Evolutionary conservation across 92 coral and sea anemone species (phyloP).

Genomic region (Diadumene lineata): DNA sequence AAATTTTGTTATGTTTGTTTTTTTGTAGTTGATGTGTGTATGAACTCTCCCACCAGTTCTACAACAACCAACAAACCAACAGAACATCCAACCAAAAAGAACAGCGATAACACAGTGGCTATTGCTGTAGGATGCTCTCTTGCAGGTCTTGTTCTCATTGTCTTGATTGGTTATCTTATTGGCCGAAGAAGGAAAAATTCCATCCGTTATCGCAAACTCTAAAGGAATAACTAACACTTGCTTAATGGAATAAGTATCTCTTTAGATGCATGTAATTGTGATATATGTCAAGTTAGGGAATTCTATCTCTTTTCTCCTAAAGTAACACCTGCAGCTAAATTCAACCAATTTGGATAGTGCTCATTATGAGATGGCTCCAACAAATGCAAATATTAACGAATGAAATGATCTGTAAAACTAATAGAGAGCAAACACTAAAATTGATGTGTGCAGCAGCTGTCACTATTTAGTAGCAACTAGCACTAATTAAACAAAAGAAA

Average conservation of each 20-base stretch:
- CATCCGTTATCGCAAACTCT: conserved; percentile 75
- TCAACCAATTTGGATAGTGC: no score
- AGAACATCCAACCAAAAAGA: not conserved
- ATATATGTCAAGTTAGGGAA: no score
- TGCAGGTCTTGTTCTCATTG: conserved; percentile 83
- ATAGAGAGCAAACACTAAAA: no score
- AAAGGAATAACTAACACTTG: not conserved
- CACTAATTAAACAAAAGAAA: no score
- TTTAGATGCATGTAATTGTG: no score
- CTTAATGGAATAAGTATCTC: not conserved
- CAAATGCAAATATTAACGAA: no score
- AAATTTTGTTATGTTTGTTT: not conserved
- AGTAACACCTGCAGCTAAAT: no score
- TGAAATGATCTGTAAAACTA: no score
- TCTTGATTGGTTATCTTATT: conserved; percentile 75
- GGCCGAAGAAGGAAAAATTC: conserved; percentile 59
- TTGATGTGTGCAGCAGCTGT: no score
- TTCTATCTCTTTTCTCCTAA: no score
- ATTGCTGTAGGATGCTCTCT: conserved; percentile 95
- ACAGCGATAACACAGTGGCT: conserved; percentile 58
- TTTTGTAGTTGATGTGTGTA: conserved; percentile 51
- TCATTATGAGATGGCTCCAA: no score
- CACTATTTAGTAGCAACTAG: no score
- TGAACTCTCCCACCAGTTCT: not conserved
- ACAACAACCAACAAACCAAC: conserved; percentile 30